These are phyloP conservation scores for Drosophila chauvacae DNA, from an alignment of 1,140 invertebrate genomes.

Conservation along the genomic window DNA sequence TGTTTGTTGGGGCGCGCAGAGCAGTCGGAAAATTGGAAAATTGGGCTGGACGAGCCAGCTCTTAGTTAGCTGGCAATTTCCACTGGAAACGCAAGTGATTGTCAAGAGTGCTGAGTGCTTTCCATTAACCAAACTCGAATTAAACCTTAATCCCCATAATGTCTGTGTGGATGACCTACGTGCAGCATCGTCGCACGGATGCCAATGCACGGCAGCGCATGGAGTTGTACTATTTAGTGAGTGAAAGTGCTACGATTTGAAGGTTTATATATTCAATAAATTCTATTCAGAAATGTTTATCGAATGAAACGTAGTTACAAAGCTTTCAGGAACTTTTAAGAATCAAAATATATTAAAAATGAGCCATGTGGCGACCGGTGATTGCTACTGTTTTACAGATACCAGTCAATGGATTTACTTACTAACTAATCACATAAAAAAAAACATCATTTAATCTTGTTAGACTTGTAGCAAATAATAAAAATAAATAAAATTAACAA, in stretches of 20 bases:
- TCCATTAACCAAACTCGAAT: neutral
- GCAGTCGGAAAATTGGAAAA: slow-evolving; percentile 13
- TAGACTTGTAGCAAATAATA: neutral
- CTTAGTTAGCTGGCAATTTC: slow-evolving; percentile 47
- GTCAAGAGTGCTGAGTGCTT: slow-evolving; percentile 2
- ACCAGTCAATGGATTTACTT: neutral
- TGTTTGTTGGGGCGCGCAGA: neutral
- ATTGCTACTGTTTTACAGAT: no score
- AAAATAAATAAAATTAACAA: neutral
- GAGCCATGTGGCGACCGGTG: neutral
- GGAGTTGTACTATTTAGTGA: slow-evolving; percentile 78
- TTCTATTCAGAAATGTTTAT: neutral
- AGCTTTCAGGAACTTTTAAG: neutral
- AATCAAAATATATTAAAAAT: neutral
- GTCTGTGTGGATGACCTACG: slow-evolving; percentile 85
- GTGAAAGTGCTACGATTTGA: slow-evolving; percentile 13
- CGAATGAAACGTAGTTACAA: neutral
- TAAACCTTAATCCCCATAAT: slow-evolving; percentile 49
- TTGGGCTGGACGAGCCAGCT: slow-evolving; percentile 1
- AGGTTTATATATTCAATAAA: neutral
- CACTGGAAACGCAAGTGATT: slow-evolving; percentile 41
- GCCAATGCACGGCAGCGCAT: slow-evolving; percentile 69
- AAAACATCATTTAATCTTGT: neutral
- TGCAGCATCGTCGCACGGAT: slow-evolving; percentile 79
- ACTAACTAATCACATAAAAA: neutral